Base-by-base conservation (phyloP, 2,113 vertebrate genomes). In the Semnornis frantzii region DNA sequence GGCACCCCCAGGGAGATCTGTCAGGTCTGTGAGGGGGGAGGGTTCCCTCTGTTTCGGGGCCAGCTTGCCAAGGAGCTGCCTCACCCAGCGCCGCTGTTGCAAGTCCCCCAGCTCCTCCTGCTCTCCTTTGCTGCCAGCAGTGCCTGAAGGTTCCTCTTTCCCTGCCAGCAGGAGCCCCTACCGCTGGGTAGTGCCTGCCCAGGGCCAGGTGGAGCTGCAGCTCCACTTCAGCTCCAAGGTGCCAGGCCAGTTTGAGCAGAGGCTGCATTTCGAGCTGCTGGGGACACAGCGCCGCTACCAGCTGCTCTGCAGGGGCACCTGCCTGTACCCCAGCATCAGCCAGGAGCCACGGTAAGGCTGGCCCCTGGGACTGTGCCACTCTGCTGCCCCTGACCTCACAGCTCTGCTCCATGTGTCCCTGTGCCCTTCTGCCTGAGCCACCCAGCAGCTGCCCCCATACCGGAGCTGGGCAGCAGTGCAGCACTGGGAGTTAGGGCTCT, bases 141-240 rank as follows among this genome's bases (percentile, higher is more conserved):
- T 57, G 33, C 77, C 58, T 87, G 82, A 96, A 74, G 54, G 3
- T 18, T 42, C 2, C 18, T 87, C 77, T 94, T 39, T 94, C 58
- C 12, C 85, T 88, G 34, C 63, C 94, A 98, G 98, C 66, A 91
- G 98, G 78, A 98, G 82, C 24, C 82, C 60, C 42, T 99, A 97
- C 94, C 98, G 98, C 33, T 99, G 99, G 99, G 85, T 98, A 3
- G 98, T 98, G 28, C 98, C 98, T 12, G 96, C 98, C 48, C 91
- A 69, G 0, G 96, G 98, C 2, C 94, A 98, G 88, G 97, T 99
- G 73, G 71, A 89, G 1, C 60, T 99, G 74, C 98, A 92, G 83
- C 64, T 99, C 21, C 97, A 95, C 90, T 99, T 99, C 96, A 96
- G 97, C 65, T 98, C 99, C 21, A 66, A 23, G 0, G 81, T 86